phyloP scores from a whole-genome alignment of 2,888 invertebrate genomes.

The Leucophenga montana region DNA sequence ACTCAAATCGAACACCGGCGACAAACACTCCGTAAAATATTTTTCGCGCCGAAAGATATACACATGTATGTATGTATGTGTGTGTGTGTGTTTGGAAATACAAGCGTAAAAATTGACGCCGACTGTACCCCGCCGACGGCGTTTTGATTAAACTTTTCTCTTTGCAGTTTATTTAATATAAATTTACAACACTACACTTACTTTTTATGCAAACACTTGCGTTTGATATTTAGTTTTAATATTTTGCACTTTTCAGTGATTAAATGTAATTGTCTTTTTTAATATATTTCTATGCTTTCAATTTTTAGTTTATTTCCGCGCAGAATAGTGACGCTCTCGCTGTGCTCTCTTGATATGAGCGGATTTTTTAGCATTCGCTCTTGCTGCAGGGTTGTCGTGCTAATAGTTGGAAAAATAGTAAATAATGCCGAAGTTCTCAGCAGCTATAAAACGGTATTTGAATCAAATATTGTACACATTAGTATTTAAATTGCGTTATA shows the following conservation, averaged over 20 bases:
- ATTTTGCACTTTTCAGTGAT: not conserved
- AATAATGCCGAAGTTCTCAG: too few relatives aligned
- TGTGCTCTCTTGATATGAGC: too few relatives aligned
- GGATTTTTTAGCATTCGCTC: not conserved
- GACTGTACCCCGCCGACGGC: slow-evolving; percentile 16
- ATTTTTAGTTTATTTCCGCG: too few relatives aligned
- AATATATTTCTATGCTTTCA: too few relatives aligned
- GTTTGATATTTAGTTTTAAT: not conserved
- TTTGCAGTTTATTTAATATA: not conserved
- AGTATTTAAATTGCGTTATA: too few relatives aligned
- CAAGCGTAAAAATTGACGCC: not conserved
- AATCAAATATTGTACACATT: too few relatives aligned
- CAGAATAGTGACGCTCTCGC: too few relatives aligned
- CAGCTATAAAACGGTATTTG: too few relatives aligned
- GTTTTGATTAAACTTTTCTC: not conserved
- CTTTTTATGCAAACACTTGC: not conserved
- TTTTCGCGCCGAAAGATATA: slow-evolving; percentile 16
- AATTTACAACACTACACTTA: not conserved
- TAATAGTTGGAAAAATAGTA: not conserved
- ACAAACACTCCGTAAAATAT: not conserved
- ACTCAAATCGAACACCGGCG: not conserved
- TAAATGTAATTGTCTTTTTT: too few relatives aligned
- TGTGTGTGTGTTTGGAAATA: too few relatives aligned
- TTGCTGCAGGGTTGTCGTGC: too few relatives aligned
- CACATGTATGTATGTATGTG: too few relatives aligned